Percentiles rank a stretch among this genome's conserved stretches.
Conservation (phyloP, 1,140 invertebrate genomes). For the Bombus superbus region DNA sequence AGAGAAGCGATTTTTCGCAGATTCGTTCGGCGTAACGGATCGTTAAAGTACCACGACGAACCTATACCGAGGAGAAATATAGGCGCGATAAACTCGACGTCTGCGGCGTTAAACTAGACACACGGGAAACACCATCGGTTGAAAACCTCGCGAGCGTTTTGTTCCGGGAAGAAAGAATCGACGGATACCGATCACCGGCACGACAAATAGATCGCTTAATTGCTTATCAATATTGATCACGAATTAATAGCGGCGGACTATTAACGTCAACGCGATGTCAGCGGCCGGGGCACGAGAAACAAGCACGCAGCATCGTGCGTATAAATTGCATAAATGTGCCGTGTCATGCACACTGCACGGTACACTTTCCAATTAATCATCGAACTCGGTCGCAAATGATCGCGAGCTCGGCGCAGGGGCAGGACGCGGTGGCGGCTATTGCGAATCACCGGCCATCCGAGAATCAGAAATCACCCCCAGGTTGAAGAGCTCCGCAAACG, state of each 20-base stretch:
- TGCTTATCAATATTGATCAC: slow-evolving; percentile 39
- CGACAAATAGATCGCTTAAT: slow-evolving; percentile 31
- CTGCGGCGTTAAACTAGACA: background rate
- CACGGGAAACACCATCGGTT: background rate
- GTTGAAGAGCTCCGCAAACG: slow-evolving; percentile 56
- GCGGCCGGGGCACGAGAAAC: background rate
- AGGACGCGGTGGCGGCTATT: too few species aligned
- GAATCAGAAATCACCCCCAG: slow-evolving; percentile 43
- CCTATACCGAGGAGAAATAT: too few species aligned
- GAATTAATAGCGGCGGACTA: slow-evolving; percentile 30
- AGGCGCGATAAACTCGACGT: background rate
- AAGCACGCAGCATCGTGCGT: background rate
- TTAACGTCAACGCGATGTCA: slow-evolving; percentile 29
- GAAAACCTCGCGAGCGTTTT: background rate
- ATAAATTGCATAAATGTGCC: slow-evolving; percentile 34
- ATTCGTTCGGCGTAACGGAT: too few species aligned
- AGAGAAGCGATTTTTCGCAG: too few species aligned
- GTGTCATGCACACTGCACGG: slow-evolving; percentile 6
- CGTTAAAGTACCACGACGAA: too few species aligned
- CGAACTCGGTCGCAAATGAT: background rate
- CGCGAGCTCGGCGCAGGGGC: too few species aligned
- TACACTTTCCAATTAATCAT: slow-evolving; percentile 49
- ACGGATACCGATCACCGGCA: background rate
- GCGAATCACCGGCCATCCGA: background rate
- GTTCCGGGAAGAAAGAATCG: background rate